Base-by-base conservation (phyloP, 2,888 invertebrate genomes). In the Tiliacea aurago region DNA sequence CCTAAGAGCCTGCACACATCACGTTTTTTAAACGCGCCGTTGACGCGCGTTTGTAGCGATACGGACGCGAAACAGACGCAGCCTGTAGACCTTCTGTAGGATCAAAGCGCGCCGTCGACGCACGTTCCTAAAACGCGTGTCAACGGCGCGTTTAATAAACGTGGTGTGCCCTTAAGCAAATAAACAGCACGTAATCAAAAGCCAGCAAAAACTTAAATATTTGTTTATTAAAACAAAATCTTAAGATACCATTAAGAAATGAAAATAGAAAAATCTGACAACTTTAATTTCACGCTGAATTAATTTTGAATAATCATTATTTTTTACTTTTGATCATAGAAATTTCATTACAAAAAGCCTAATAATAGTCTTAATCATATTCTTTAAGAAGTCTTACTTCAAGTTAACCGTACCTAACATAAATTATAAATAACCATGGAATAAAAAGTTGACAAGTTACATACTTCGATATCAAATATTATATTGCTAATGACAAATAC, bases 221-320 rank as follows among this genome's bases (percentile, higher is more conserved):
- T 41, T 28, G 56, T 20, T 11, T 4, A 70, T 15, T 5, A 41
- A 71, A 58, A 72, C 9, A 7, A 47, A 49, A 28, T 58, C 11
- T n/a, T 9, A 66, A 18, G 11, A 20, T 4, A 23, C n/a, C 9
- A n/a, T 11, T 18, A 43, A 3, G 0, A 67, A 41, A 41, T 11
- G 15, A 10, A 41, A 68, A 53, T 68, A 37, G n/a, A 55, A 69
- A 69, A 45, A 37, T n/a, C 18, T 15, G 33, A 20, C 45, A 18
- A 33, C 5, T 23, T 70, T 20, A 28, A 71, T 70, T 47, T 47
- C 7, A n/a, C 47, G 47, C 41, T 41, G 41, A 72, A 41, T 47
- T 72, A 13, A 58, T 58, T 56, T 58, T 28, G n/a, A 33, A 43
- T 28, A 13, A 58, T 33, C 5, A 28, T 33, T 18, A 28, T 28